Conservation (phyloP, 2,113 vertebrate genomes). For the Callaeas wilsoni region DNA sequence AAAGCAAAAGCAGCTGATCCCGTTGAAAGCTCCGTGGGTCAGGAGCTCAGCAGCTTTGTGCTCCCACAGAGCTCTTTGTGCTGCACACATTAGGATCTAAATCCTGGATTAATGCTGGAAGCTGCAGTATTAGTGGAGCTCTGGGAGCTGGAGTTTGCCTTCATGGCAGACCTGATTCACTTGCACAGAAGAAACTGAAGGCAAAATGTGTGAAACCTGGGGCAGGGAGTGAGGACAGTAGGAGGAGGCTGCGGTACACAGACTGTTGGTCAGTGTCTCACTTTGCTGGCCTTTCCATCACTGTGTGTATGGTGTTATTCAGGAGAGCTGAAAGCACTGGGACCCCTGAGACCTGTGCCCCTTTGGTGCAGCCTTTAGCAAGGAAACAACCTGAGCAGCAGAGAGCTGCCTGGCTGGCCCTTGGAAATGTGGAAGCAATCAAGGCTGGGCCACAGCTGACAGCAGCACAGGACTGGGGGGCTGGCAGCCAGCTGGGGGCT, state of each 20-base stretch:
- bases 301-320: background rate
- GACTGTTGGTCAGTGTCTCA: background rate
- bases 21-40: background rate
- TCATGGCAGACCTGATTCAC: background rate
- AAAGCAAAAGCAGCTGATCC: slow-evolving; percentile 51
- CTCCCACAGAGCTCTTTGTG: slow-evolving; percentile 22
- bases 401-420: background rate
- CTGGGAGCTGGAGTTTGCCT: background rate
- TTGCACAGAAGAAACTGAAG: background rate
- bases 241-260: background rate
- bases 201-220: background rate
- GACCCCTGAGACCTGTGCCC: background rate
- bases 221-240: background rate
- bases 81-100: slow-evolving; percentile 5
- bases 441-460: background rate
- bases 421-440: background rate
- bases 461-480: background rate
- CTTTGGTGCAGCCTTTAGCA: background rate
- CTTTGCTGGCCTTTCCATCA: background rate
- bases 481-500: background rate
- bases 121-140: slow-evolving; percentile 29
- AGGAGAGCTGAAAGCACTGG: background rate
- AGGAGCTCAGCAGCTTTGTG: slow-evolving; percentile 32
- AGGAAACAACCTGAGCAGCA: background rate
- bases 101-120: slow-evolving; percentile 61